Conservation (phyloP, 2,888 invertebrate genomes). For the Tanypteryx hageni region DNA sequence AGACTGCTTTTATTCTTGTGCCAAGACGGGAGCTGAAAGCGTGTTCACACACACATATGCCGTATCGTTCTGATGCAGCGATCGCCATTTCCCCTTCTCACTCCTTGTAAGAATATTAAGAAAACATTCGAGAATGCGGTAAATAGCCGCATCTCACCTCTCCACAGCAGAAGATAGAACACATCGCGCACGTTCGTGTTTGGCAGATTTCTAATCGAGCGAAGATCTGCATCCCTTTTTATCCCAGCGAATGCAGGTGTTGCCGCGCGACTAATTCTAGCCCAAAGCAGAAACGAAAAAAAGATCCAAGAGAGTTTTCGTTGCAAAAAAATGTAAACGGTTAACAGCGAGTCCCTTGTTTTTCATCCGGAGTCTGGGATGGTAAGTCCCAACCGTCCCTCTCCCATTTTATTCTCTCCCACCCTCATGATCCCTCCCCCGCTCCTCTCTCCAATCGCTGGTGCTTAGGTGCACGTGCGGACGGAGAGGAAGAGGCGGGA, state of each 20-base stretch:
- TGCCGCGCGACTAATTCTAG: neutral
- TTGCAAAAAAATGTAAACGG: neutral
- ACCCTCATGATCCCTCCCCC: neutral
- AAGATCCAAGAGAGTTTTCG: neutral
- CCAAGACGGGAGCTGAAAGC: no score
- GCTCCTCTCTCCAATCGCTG: neutral
- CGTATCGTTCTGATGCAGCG: neutral
- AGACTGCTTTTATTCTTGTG: no score
- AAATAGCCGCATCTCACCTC: neutral
- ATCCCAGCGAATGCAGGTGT: neutral
- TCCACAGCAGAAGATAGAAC: neutral
- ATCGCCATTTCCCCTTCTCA: neutral
- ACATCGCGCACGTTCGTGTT: neutral
- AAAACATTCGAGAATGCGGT: constrained; percentile 11
- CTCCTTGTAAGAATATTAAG: neutral
- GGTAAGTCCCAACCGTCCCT: neutral
- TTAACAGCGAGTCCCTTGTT: neutral
- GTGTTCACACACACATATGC: neutral
- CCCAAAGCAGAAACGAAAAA: neutral
- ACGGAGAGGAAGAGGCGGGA: neutral
- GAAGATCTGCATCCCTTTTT: neutral
- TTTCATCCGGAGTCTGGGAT: neutral
- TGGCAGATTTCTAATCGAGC: neutral
- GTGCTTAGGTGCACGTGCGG: constrained; percentile 11
- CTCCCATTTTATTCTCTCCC: neutral